Conservation (phyloP, 2,797 vertebrate genomes). For the Leptoclinus maculatus region DNA sequence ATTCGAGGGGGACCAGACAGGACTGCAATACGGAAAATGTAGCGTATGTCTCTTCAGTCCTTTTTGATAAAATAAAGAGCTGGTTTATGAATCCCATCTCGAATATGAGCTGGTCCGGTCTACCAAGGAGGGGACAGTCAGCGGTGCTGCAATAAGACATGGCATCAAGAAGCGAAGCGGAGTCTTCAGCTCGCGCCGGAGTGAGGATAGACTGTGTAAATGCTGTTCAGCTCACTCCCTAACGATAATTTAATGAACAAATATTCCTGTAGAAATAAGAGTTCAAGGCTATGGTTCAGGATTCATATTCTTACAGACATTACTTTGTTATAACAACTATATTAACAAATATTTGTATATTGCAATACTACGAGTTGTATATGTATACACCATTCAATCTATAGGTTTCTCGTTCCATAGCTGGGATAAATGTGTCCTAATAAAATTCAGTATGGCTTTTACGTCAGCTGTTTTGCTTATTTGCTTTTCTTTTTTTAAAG, state of each 20-base stretch:
- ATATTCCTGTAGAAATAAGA: not conserved
- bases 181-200: slow-evolving; percentile 16
- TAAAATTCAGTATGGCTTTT: not conserved
- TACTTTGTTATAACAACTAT: not conserved
- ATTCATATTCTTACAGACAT: not conserved
- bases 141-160: slow-evolving; percentile 48
- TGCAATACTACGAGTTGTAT: not conserved
- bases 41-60: slow-evolving; percentile 1
- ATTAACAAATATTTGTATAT: not conserved
- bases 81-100: slow-evolving; percentile 4
- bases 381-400: not conserved
- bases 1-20: slow-evolving; percentile 22
- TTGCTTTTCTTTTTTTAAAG: too few relatives aligned
- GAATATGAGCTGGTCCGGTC: slow-evolving; percentile 20
- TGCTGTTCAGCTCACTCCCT: not conserved
- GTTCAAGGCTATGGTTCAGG: not conserved
- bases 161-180: slow-evolving; percentile 29
- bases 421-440: not conserved
- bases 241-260: not conserved
- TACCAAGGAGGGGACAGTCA: slow-evolving; percentile 28
- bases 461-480: not conserved
- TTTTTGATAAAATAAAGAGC: not conserved
- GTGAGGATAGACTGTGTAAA: slow-evolving; percentile 4
- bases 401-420: not conserved
- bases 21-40: slow-evolving; percentile 20